Conservation (phyloP, 2,113 vertebrate species). For the Spermophilus dauricus region DNA sequence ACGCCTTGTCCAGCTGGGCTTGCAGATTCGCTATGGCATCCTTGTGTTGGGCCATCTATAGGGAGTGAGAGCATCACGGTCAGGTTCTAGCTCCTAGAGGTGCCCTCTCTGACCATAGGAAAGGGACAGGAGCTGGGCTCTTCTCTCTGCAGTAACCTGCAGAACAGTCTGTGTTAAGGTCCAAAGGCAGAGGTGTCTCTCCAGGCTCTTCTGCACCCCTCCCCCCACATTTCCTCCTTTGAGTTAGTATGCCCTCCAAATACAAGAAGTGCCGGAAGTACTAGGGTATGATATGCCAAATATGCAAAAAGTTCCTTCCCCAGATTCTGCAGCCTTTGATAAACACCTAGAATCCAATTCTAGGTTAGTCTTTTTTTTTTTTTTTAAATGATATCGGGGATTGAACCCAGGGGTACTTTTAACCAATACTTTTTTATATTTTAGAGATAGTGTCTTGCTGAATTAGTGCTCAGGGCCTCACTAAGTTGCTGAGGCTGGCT, state of each 20-base stretch:
- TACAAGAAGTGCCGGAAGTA: neutral
- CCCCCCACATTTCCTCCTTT: neutral
- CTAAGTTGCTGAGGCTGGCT: too few species aligned
- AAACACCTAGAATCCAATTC: neutral
- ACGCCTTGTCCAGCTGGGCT: slow-evolving; percentile 76
- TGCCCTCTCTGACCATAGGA: neutral
- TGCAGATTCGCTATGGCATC: slow-evolving; percentile 74
- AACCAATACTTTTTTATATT: neutral
- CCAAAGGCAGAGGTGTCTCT: neutral
- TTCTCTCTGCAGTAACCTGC: neutral
- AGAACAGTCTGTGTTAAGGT: neutral
- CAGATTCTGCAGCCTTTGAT: neutral
- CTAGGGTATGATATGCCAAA: neutral
- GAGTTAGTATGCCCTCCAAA: neutral
- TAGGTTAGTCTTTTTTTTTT: neutral
- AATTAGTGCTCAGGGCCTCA: too few species aligned
- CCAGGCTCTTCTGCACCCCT: neutral
- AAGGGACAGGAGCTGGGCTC: neutral
- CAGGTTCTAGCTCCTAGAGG: neutral
- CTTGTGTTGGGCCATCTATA: slow-evolving; percentile 81
- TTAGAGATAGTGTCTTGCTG: too few species aligned
- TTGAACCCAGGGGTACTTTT: neutral
- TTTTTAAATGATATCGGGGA: neutral
- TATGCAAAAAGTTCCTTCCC: neutral
- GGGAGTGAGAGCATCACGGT: neutral